Evolutionary conservation across 2,888 invertebrate species (phyloP).

Genomic region (Imbricaverruca yamaguchii): DNA sequence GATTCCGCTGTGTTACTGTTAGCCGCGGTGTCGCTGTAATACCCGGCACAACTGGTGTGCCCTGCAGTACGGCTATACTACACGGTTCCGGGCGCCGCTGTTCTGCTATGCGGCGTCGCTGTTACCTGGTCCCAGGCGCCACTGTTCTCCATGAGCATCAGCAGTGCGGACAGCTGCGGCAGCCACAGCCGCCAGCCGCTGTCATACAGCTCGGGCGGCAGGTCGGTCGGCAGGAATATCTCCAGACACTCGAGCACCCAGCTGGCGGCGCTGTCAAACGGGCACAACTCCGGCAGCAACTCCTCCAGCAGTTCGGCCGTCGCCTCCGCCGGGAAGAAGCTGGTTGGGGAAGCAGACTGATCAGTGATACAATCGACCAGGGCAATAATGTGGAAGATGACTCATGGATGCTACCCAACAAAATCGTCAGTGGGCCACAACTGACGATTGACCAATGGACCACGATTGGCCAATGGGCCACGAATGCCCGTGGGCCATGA

Average conservation of each 20-base stretch:
- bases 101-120: constrained; percentile 13
- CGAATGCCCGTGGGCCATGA: no score
- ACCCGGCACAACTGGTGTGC: no score
- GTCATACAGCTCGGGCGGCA: constrained; percentile 54
- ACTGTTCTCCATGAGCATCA: constrained; percentile 8
- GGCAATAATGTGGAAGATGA: no score
- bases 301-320: constrained; percentile 80
- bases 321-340: constrained; percentile 60
- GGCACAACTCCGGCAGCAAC: constrained; percentile 68
- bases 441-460: no score
- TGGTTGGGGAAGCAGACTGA: neutral
- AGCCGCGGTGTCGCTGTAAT: no score
- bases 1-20: no score
- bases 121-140: constrained; percentile 7
- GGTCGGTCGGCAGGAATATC: constrained; percentile 66
- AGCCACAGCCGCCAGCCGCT: constrained; percentile 50
- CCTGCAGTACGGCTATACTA: no score
- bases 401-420: no score
- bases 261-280: constrained; percentile 52
- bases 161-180: constrained; percentile 1
- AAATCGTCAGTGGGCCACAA: no score
- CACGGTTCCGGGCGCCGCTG: no score
- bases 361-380: no score
- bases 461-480: no score
- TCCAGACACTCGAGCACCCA: constrained; percentile 55